Evolutionary conservation across 2,113 vertebrate species (phyloP), one percentile per base, ranked within the genome.

Genomic region (Bos javanicus): DNA sequence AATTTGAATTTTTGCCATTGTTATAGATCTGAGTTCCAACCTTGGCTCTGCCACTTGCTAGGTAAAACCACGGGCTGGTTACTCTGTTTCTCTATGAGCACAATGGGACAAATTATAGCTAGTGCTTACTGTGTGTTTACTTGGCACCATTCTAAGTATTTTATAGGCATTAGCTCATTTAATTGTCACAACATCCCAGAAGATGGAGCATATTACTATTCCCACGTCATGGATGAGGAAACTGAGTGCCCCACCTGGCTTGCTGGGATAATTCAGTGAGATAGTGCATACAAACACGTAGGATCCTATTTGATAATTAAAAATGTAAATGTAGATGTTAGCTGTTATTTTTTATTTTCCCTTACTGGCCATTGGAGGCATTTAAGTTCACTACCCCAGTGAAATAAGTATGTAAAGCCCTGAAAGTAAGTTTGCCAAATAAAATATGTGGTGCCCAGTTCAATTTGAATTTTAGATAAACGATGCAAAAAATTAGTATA

Each of bases 401-500:
- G 14, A 39, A 88, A 28, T 85, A 92, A 78, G 39, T 95, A 13
- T 36, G 14, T 80, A 93, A 81, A n/a, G n/a, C 23, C 28, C 33
- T 87, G 60, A 82, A 52, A 76, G 25, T 67, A 50, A 46, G 17
- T 1, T 74, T 94, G 74, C 33, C 54, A 83, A 89, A 83, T 83
- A 78, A 94, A 81, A 90, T 87, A 28, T 5, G 71, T 82, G 17
- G 64, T 90, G 4, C 14, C n/a, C 43, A 87, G 28, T 74, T 93
- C 82, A 94, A 95, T 78, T 76, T 96, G 48, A 86, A 78, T 85
- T 94, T 96, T 84, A 82, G 60, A 59, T 82, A 82, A 88, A 83
- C 43, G 74, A 82, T n/a, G 25, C 14, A 74, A 43, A 21, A 76
- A 46, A 50, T 89, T 67, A 76, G 59, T 87, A 3, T 82, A 91